A percentile compares a stretch with the other conserved stretches of the same genome.
Evolutionary conservation across 2,888 invertebrate genomes (phyloP).

Genomic region (Rutpela maculata): DNA sequence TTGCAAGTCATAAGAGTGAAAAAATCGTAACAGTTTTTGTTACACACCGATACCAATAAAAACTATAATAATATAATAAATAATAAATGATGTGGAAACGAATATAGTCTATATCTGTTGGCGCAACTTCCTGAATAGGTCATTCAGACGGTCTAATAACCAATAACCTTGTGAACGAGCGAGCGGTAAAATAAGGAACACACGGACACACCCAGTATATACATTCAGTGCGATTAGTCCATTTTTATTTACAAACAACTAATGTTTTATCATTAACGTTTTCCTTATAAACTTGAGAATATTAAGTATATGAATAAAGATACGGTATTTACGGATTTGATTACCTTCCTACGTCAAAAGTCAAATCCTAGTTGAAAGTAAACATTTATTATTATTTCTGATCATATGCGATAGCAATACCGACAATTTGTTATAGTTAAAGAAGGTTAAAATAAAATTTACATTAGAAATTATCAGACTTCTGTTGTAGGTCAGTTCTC

Average conservation of each 20-base stretch:
- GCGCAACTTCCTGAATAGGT: conserved; percentile 27
- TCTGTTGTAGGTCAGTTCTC: too few species aligned
- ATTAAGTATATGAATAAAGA: conserved; percentile 14
- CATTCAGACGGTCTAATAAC: conserved; percentile 2
- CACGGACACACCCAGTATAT: conserved; percentile 26
- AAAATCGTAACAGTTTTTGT: background rate
- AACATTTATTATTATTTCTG: background rate
- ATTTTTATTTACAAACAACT: conserved; percentile 13
- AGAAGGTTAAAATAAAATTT: background rate
- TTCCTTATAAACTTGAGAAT: conserved; percentile 2
- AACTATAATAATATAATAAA: background rate
- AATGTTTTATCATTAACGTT: conserved; percentile 2
- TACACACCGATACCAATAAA: background rate
- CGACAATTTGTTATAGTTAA: background rate
- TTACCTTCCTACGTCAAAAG: conserved; percentile 2
- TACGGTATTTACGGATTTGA: background rate
- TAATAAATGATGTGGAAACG: conserved; percentile 22
- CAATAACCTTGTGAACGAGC: conserved; percentile 21
- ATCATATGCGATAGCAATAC: background rate
- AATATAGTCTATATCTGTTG: background rate
- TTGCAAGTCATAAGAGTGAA: background rate
- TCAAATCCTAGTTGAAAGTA: background rate
- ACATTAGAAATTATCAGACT: background rate
- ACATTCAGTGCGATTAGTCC: background rate
- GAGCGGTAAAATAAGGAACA: conserved; percentile 22